Conservation (phyloP, 2,113 vertebrate genomes). For the Cichladusa arquata region DNA sequence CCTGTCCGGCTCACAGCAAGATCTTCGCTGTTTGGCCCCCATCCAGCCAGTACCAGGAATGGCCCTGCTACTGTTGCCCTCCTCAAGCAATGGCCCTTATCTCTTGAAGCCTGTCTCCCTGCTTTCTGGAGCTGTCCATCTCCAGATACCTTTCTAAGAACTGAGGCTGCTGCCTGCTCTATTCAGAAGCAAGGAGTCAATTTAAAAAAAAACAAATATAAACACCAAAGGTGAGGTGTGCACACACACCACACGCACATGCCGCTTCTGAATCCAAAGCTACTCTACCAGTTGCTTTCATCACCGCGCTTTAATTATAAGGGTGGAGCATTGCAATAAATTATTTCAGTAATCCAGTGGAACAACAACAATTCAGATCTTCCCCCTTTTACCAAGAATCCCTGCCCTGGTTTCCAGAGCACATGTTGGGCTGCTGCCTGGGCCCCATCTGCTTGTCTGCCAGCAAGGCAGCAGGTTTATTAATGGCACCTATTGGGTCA, state of each 20-base stretch:
- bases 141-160: slow-evolving; percentile 70
- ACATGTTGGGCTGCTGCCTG: neutral
- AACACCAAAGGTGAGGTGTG: slow-evolving; percentile 49
- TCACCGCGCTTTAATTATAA: slow-evolving; percentile 63
- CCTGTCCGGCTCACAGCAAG: neutral
- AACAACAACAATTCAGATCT: slow-evolving; percentile 70
- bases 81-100: slow-evolving; percentile 63
- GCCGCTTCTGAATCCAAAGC: slow-evolving; percentile 55
- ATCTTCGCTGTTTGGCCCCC: neutral
- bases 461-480: neutral
- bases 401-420: slow-evolving; percentile 60
- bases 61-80: slow-evolving; percentile 39
- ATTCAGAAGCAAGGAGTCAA: neutral
- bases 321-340: slow-evolving; percentile 73
- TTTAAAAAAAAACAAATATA: slow-evolving; percentile 53
- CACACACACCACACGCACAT: slow-evolving; percentile 12
- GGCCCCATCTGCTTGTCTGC: neutral
- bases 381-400: slow-evolving; percentile 60
- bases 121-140: slow-evolving; percentile 47
- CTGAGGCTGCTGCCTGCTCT: slow-evolving; percentile 18
- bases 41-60: slow-evolving; percentile 57
- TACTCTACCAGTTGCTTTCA: slow-evolving; percentile 73
- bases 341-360: slow-evolving; percentile 68
- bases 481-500: neutral
- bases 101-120: slow-evolving; percentile 32